These are phyloP conservation scores for Hemiprocne comata DNA, from an alignment of 2,113 vertebrate species.

Conservation along the genomic window DNA sequence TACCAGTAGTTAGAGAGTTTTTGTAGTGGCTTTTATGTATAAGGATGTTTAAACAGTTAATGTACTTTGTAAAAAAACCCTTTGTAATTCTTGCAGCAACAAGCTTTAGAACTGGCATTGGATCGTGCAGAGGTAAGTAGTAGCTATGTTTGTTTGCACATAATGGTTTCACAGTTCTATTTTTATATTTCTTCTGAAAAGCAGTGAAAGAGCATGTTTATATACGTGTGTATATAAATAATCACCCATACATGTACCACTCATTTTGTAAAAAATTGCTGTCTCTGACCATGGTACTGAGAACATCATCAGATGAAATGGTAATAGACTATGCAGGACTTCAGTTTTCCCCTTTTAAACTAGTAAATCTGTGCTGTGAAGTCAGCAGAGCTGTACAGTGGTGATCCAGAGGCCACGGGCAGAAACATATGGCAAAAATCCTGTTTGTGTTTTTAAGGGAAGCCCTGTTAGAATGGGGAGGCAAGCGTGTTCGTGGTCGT, in stretches of 20 bases:
- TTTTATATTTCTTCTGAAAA: not conserved
- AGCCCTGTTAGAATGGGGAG: not conserved
- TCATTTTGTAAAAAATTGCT: not conserved
- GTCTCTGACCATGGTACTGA: fast-evolving
- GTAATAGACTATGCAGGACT: not conserved
- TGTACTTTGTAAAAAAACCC: not conserved
- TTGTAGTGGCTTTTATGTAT: not conserved
- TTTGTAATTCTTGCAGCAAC: slow-evolving; percentile 83
- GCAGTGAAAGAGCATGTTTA: not conserved
- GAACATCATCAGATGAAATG: not conserved
- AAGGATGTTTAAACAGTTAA: not conserved
- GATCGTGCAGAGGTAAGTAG: slow-evolving; percentile 95
- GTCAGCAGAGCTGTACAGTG: not conserved
- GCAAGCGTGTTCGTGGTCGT: not conserved
- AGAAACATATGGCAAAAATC: not conserved
- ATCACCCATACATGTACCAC: not conserved
- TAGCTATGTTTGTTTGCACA: not conserved
- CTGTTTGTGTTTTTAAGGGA: not conserved
- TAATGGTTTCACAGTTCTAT: not conserved
- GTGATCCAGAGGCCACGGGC: not conserved
- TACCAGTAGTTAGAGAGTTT: not conserved
- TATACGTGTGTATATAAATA: not conserved
- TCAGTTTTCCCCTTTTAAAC: not conserved
- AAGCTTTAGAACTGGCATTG: slow-evolving; percentile 96
- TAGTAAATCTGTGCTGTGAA: not conserved